These are phyloP conservation scores for Lasioglossum malachurum DNA, from an alignment of 2,888 invertebrate species.

Conservation along the genomic window DNA sequence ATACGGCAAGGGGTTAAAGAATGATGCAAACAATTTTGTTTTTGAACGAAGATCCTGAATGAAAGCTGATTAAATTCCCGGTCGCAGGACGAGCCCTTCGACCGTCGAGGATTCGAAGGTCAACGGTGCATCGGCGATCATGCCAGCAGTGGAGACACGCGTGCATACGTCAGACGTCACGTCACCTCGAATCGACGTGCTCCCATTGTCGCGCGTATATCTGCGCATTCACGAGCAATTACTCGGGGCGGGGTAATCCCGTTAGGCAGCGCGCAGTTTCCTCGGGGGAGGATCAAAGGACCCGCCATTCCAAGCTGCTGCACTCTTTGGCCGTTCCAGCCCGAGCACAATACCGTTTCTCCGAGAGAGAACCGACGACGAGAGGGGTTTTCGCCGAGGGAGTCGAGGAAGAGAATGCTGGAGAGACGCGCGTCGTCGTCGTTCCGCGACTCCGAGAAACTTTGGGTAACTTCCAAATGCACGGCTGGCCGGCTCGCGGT, in stretches of 20 bases:
- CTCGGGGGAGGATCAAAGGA: conserved; percentile 83
- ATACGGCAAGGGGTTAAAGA: neutral
- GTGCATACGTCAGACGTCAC: conserved; percentile 45
- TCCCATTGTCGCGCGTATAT: conserved; percentile 78
- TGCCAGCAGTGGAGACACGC: neutral
- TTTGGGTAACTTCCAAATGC: conserved; percentile 49
- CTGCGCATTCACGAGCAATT: conserved; percentile 84
- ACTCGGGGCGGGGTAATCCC: conserved; percentile 84
- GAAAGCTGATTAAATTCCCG: neutral
- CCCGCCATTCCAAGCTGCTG: conserved; percentile 78
- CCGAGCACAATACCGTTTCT: conserved; percentile 69
- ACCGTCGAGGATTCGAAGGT: conserved; percentile 21
- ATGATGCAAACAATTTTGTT: neutral
- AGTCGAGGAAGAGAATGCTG: conserved; percentile 18
- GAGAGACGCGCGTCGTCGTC: neutral
- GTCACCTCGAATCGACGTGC: conserved; percentile 65
- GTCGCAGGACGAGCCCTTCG: neutral
- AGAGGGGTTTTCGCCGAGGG: conserved; percentile 13
- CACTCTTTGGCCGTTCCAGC: conserved; percentile 72
- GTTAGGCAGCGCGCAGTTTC: conserved; percentile 77
- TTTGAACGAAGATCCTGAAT: neutral
- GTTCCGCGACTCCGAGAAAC: conserved; percentile 54
- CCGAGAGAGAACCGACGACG: neutral
- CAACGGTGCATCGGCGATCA: conserved; percentile 28
- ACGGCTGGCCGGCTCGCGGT: conserved; percentile 15